phyloP scores from a whole-genome alignment of 2,888 invertebrate genomes.

The Gymnoscelis rufifasciata region DNA sequence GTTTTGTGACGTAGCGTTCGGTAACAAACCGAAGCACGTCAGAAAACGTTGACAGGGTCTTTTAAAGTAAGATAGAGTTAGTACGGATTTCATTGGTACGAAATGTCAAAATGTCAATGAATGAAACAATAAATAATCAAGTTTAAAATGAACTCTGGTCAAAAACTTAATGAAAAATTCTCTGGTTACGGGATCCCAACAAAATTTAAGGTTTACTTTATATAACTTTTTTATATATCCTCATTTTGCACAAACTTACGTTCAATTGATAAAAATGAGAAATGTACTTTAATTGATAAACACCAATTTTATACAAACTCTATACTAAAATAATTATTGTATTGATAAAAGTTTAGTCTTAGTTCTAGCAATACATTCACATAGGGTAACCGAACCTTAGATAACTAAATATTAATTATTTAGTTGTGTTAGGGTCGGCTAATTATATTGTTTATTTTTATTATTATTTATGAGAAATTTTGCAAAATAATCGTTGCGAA shows the following conservation, averaged over 20 bases:
- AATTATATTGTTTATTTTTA: too few relatives aligned
- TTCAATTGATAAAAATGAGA: not conserved
- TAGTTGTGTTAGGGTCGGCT: too few relatives aligned
- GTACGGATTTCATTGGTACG: constrained; percentile 43
- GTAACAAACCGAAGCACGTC: constrained; percentile 24
- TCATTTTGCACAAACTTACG: not conserved
- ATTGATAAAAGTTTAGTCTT: too few relatives aligned
- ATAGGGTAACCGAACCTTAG: too few relatives aligned
- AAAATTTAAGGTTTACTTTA: too few relatives aligned
- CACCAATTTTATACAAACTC: constrained; percentile 1
- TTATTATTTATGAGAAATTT: too few relatives aligned
- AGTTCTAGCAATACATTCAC: too few relatives aligned
- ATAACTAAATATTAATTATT: too few relatives aligned
- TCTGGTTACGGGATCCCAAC: too few relatives aligned
- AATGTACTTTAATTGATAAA: not conserved
- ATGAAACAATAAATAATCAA: constrained; percentile 5
- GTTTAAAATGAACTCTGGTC: not conserved
- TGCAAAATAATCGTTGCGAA: not conserved
- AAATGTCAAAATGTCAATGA: constrained; percentile 10
- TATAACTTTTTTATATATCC: too few relatives aligned
- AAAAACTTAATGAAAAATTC: too few relatives aligned
- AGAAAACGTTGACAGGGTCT: constrained; percentile 67
- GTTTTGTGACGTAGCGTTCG: constrained; percentile 34
- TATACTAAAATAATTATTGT: not conserved
- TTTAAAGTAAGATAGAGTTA: constrained; percentile 73